Base-by-base conservation (phyloP, 2,888 invertebrate species). In the Diarsia rubi region DNA sequence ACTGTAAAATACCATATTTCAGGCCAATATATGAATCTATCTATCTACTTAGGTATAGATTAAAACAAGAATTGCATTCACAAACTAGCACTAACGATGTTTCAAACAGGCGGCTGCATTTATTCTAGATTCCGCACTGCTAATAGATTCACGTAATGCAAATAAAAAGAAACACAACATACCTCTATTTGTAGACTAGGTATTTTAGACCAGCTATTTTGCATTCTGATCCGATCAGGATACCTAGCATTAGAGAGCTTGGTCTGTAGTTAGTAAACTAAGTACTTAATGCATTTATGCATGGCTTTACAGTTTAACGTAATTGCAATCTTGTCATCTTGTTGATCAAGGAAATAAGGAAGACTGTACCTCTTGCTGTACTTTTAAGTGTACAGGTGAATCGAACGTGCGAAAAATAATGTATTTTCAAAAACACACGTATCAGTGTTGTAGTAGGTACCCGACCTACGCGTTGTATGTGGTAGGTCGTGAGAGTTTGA, bases 41-140 rank as follows among this genome's bases (percentile, higher is more conserved):
- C n/a, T n/a, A n/a, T n/a, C n/a, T n/a, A n/a, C n/a, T n/a, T n/a
- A n/a, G n/a, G n/a, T n/a, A n/a, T 24, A 62, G 4, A 24, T 52
- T 67, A 45, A 31, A 60, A 21, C 19, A 49, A 63, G 14, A n/a
- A 63, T 27, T 69, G 82, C 62, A 73, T 78, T 65, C 21, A 63
- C 52, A 66, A 72, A 27, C 44, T 57, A 65, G 57, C 52, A 62
- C 37, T 69, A 66, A 45, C 59, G 31, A 65, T 47, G 60, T 76
- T 74, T 72, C 24, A 76, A 79, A 84, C 77, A 86, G 62, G 60
- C 73, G 54, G 21, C 69, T 74, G 73, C 79, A 79, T 75, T 57
- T 69, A 80, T 76, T 84, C 82, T 79, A 86, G 66, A 86, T 86
- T 79, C 88, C 88, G 59, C 47, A 71, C 78, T 77, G 73, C 66